phyloP scores from a whole-genome alignment of 2,888 invertebrate species.

The Lasioglossum oenotherae region DNA sequence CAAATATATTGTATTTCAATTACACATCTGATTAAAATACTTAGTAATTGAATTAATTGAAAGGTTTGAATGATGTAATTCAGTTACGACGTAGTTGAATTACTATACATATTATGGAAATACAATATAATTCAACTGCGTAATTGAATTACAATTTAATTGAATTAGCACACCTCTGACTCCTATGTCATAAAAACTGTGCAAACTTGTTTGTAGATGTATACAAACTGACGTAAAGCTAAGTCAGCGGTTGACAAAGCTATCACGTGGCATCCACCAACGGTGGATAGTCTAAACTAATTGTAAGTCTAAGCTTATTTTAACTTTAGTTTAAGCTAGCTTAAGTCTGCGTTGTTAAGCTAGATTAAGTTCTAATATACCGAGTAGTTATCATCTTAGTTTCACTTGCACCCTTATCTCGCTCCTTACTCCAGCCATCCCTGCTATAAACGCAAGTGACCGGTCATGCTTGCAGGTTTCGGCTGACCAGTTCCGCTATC shows the following conservation, averaged over 20 bases:
- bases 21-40: too few species aligned
- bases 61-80: too few species aligned
- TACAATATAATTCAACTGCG: too few species aligned
- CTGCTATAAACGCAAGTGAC: background rate
- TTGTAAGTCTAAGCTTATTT: conserved; percentile 20
- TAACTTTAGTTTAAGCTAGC: background rate
- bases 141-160: too few species aligned
- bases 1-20: too few species aligned
- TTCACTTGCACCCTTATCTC: background rate
- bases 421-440: background rate
- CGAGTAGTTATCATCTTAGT: conserved; percentile 5
- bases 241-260: background rate
- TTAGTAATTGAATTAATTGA: too few species aligned
- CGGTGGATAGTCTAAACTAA: conserved; percentile 2
- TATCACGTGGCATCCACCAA: background rate
- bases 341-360: conserved; percentile 8
- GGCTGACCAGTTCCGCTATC: background rate
- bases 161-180: too few species aligned
- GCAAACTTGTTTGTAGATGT: background rate
- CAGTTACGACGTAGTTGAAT: too few species aligned
- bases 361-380: conserved; percentile 12
- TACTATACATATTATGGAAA: too few species aligned
- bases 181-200: background rate
- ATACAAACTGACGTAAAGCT: background rate
- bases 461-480: background rate